A percentile compares a stretch with the other conserved stretches of the same genome.
phyloP scores from a whole-genome alignment of 2,888 invertebrate species.

The Branchellion lobata region DNA sequence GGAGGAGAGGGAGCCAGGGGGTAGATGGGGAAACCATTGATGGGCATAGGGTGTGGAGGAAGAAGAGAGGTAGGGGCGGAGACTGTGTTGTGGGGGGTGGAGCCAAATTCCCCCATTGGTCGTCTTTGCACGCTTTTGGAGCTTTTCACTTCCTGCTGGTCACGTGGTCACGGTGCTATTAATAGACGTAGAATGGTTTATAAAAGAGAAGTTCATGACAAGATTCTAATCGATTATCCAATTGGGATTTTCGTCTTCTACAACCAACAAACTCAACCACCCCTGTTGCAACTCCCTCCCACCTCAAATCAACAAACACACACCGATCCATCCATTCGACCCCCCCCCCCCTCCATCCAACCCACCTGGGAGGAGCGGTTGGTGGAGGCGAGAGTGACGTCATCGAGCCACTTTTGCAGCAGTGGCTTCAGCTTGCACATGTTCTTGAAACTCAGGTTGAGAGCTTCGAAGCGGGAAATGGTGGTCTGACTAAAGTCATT shows the following conservation, averaged over 20 bases:
- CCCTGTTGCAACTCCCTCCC: too few species aligned
- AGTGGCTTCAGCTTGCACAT: constrained; percentile 99
- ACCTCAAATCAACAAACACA: too few species aligned
- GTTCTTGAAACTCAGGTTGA: constrained; percentile 97
- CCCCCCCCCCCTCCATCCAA: too few species aligned
- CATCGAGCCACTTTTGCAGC: constrained; percentile 93
- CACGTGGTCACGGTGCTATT: not conserved
- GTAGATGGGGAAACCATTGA: not conserved
- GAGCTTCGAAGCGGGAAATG: constrained; percentile 89
- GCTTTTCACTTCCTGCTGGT: not conserved
- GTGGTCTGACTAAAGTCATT: constrained; percentile 99
- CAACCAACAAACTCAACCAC: not conserved
- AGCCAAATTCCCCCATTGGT: not conserved
- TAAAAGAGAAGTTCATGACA: too few species aligned
- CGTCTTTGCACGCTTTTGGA: not conserved
- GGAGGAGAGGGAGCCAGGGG: not conserved
- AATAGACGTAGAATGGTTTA: too few species aligned
- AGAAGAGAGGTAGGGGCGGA: not conserved
- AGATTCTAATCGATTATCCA: too few species aligned
- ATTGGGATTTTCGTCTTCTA: too few species aligned
- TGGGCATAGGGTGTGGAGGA: not conserved
- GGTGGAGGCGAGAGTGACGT: constrained; percentile 64
- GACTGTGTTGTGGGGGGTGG: not conserved
- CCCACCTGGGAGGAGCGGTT: constrained; percentile 12
- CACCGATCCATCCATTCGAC: too few species aligned